These are phyloP conservation scores for Sparidentex hasta DNA, from an alignment of 2,797 vertebrate genomes.

Conservation along the genomic window DNA sequence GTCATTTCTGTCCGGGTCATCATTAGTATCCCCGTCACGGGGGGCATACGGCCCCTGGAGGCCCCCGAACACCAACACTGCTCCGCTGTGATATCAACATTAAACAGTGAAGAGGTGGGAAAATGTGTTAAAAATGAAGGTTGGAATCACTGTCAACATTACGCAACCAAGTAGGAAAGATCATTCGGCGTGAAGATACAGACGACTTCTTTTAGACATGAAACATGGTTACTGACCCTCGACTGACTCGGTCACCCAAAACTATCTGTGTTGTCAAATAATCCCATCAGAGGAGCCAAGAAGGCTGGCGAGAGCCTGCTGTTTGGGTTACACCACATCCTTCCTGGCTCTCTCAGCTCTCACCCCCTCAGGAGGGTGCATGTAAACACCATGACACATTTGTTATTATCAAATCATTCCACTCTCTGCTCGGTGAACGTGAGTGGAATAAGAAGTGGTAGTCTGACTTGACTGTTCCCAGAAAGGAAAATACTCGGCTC, in stretches of 20 bases:
- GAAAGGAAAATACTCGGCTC: conserved; percentile 36
- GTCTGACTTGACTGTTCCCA: conserved; percentile 26
- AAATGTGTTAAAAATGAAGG: conserved; percentile 17
- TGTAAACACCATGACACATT: conserved; percentile 79
- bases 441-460: conserved; percentile 60
- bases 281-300: conserved; percentile 36
- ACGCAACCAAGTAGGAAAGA: neutral
- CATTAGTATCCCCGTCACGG: conserved; percentile 74
- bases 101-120: conserved; percentile 36
- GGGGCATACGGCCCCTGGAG: conserved; percentile 72
- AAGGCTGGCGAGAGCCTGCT: conserved; percentile 35
- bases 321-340: conserved; percentile 63
- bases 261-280: conserved; percentile 51
- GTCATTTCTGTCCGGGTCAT: conserved; percentile 69
- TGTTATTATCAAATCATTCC: conserved; percentile 75
- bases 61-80: conserved; percentile 47
- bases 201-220: neutral
- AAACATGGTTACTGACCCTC: conserved; percentile 7
- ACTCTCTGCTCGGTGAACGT: conserved; percentile 45
- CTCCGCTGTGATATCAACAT: conserved; percentile 55
- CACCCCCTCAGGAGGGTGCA: conserved; percentile 62
- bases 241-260: conserved; percentile 26
- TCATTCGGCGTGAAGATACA: neutral
- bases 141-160: conserved; percentile 6
- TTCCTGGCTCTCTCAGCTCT: conserved; percentile 55